phyloP scores from a whole-genome alignment of 2,888 invertebrate species.

The Acrobasis repandana region DNA sequence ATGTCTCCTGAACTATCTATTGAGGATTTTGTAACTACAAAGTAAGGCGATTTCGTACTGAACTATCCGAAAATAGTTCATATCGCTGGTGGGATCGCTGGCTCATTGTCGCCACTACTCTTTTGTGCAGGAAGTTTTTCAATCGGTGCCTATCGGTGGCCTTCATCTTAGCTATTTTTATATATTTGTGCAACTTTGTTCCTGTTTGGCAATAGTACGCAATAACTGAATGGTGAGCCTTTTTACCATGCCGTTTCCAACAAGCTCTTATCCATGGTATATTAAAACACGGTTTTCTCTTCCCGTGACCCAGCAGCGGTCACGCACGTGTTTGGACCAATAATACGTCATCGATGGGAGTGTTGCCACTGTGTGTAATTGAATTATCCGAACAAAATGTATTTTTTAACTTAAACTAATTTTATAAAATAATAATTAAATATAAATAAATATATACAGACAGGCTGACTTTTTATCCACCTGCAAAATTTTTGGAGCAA shows the following conservation, averaged over 20 bases:
- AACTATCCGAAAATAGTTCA: conserved; percentile 57
- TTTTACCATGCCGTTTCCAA: background rate
- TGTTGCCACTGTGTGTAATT: no score
- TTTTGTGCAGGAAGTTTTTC: conserved; percentile 52
- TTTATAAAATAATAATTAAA: no score
- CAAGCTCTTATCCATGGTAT: no score
- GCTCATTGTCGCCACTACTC: conserved; percentile 50
- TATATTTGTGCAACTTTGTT: conserved; percentile 27
- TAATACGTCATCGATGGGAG: no score
- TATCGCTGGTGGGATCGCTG: conserved; percentile 55
- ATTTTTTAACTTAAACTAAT: no score
- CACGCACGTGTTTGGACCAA: no score
- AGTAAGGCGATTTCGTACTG: conserved; percentile 53
- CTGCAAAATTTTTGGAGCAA: no score
- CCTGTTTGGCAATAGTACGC: background rate
- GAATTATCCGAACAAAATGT: no score
- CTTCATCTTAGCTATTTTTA: conserved; percentile 60
- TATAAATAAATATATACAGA: no score
- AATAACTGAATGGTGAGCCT: background rate
- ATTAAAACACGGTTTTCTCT: no score
- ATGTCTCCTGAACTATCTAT: conserved; percentile 22
- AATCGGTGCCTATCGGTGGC: conserved; percentile 50
- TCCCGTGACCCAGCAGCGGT: no score
- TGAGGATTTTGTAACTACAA: conserved; percentile 44
- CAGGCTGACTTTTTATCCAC: no score